A percentile compares a stretch with the other conserved stretches of the same genome.
Evolutionary conservation across 30 jellyfish, hydroid and myxozoan genomes (phyloP).

Genomic region (Sanderia malayensis): DNA sequence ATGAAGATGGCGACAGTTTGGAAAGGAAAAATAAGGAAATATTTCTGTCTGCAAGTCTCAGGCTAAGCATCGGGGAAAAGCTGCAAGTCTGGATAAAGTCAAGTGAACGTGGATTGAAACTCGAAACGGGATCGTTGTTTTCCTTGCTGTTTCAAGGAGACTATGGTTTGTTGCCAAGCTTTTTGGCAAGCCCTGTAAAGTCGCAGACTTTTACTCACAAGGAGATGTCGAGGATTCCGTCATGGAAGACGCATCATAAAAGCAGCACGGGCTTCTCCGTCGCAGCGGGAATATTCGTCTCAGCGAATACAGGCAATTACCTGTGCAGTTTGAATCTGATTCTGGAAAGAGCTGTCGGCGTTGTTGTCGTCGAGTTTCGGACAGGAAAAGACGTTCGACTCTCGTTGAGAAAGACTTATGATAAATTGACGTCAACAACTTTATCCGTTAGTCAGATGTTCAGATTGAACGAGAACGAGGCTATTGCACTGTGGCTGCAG

Average conservation of each 20-base stretch:
- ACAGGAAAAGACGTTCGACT: background rate
- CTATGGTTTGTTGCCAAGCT: conserved; percentile 35
- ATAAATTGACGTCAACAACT: conserved; percentile 7
- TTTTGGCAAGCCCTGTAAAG: conserved; percentile 42
- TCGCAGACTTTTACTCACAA: conserved; percentile 6
- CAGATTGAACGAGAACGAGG: conserved; percentile 10
- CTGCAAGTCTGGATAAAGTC: background rate
- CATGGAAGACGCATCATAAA: conserved; percentile 47
- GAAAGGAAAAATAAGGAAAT: conserved; percentile 3
- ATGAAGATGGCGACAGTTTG: conserved; percentile 7
- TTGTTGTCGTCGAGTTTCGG: conserved; percentile 3
- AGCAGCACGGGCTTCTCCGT: conserved; percentile 49
- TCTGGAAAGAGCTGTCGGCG: conserved; percentile 26
- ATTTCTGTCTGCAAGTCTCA: conserved; percentile 36
- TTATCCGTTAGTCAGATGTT: conserved; percentile 38
- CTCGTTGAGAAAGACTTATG: conserved; percentile 8
- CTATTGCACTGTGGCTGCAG: conserved; percentile 4
- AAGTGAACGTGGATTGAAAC: background rate
- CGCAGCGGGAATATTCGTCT: conserved; percentile 49
- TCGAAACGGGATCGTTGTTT: conserved; percentile 12
- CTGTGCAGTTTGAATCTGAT: conserved; percentile 43
- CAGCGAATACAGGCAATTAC: conserved; percentile 24
- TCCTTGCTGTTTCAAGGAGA: conserved; percentile 41
- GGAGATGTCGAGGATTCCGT: background rate
- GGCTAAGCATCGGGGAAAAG: conserved; percentile 36